phyloP scores from a whole-genome alignment of 2,888 invertebrate species.

The Heteromyza rotundicornis region DNA sequence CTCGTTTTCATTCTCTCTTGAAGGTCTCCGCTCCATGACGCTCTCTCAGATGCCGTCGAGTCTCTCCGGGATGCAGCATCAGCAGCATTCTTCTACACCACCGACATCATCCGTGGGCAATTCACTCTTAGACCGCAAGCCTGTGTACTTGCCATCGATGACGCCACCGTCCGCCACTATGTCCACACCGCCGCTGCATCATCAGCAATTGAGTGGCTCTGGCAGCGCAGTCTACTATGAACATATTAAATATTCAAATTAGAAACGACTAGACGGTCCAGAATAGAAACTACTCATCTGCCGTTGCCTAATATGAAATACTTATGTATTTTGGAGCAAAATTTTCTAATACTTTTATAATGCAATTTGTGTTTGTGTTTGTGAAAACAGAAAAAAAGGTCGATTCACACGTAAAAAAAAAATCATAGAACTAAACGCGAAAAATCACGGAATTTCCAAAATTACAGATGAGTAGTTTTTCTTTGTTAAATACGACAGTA shows the following conservation, averaged over 20 bases:
- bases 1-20: not conserved
- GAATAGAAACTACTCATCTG: not conserved
- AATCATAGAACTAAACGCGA: too few relatives aligned
- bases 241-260: conserved; percentile 54
- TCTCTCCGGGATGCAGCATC: conserved; percentile 40
- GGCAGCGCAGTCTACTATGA: conserved; percentile 45
- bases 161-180: conserved; percentile 51
- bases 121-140: conserved; percentile 56
- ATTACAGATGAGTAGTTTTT: too few relatives aligned
- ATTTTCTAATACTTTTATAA: not conserved
- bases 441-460: too few relatives aligned
- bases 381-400: not conserved
- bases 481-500: too few relatives aligned
- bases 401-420: too few relatives aligned
- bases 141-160: conserved; percentile 55
- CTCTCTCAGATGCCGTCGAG: conserved; percentile 48
- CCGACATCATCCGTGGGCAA: conserved; percentile 45
- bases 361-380: not conserved
- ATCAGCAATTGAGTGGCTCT: conserved; percentile 30
- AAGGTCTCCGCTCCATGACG: conserved; percentile 58
- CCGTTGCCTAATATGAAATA: not conserved
- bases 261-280: conserved; percentile 5
- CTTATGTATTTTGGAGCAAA: not conserved
- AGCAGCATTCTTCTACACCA: conserved; percentile 46
- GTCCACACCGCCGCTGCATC: conserved; percentile 44